Evolutionary conservation across 2,888 invertebrate species (phyloP).

Genomic region (Ganaspis brasiliensis): DNA sequence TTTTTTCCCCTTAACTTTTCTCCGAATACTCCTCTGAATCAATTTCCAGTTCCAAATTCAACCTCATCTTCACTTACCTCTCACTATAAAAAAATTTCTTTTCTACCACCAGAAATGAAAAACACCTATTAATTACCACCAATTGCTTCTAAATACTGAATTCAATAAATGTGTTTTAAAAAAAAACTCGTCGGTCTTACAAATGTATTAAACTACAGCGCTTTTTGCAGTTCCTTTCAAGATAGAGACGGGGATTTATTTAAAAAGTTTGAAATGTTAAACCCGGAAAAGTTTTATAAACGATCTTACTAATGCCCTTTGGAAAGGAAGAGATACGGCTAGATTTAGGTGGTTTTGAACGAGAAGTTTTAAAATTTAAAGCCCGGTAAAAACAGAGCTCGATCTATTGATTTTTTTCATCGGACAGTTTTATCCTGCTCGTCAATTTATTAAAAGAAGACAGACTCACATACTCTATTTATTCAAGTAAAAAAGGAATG

Average conservation of each 20-base stretch:
- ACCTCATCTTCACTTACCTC: too few species aligned
- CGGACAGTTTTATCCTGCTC: neutral
- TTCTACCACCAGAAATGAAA: too few species aligned
- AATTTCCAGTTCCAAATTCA: too few species aligned
- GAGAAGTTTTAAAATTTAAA: conserved; percentile 12
- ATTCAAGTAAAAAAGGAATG: neutral
- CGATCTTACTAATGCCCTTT: conserved; percentile 18
- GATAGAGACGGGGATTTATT: conserved; percentile 1
- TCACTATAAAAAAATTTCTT: too few species aligned
- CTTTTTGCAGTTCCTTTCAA: neutral
- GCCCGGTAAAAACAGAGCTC: conserved; percentile 1
- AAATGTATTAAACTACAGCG: too few species aligned
- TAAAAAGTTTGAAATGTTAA: conserved; percentile 15
- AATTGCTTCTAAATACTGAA: too few species aligned
- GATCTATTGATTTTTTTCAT: neutral
- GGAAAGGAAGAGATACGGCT: neutral
- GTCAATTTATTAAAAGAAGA: conserved; percentile 7
- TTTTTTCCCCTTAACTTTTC: too few species aligned
- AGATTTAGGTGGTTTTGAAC: neutral
- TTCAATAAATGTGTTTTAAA: too few species aligned
- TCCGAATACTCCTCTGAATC: too few species aligned
- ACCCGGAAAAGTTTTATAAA: neutral
- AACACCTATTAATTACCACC: too few species aligned
- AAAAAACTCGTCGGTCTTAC: too few species aligned
- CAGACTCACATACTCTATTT: neutral